These are phyloP conservation scores for Cyanistes caeruleus DNA, from an alignment of 2,113 vertebrate species.

Conservation along the genomic window DNA sequence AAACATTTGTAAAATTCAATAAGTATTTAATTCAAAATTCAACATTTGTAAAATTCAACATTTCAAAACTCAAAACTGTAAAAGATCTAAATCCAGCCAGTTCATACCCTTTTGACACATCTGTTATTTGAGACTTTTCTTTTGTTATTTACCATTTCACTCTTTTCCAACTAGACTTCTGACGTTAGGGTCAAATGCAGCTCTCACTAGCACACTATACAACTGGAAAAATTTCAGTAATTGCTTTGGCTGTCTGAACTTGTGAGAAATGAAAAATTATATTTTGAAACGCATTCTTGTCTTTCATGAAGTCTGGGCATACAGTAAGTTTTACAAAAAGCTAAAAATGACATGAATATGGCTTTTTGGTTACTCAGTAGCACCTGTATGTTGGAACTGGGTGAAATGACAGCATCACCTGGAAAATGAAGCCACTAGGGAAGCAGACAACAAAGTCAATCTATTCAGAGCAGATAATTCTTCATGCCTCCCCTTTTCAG, in stretches of 20 bases:
- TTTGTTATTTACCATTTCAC: background rate
- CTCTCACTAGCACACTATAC: background rate
- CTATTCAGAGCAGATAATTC: background rate
- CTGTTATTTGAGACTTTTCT: background rate
- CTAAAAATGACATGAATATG: background rate
- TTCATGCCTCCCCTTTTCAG: background rate
- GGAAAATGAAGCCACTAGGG: background rate
- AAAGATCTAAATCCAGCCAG: background rate
- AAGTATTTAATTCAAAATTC: background rate
- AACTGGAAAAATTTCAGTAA: background rate
- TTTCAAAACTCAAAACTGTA: background rate
- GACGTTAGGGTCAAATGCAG: background rate
- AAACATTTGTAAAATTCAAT: background rate
- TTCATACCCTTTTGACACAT: background rate
- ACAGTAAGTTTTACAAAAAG: background rate
- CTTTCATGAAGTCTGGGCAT: background rate
- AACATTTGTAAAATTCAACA: background rate
- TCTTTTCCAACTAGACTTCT: background rate
- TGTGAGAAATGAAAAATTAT: background rate
- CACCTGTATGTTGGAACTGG: background rate
- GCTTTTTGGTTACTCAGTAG: background rate
- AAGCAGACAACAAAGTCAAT: background rate
- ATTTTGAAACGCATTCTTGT: background rate
- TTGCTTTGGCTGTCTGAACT: background rate
- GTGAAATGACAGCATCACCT: background rate